Percentiles rank a stretch among this genome's conserved stretches.
phyloP scores from a whole-genome alignment of 2,113 vertebrate species.

The Lagopus leucura region DNA sequence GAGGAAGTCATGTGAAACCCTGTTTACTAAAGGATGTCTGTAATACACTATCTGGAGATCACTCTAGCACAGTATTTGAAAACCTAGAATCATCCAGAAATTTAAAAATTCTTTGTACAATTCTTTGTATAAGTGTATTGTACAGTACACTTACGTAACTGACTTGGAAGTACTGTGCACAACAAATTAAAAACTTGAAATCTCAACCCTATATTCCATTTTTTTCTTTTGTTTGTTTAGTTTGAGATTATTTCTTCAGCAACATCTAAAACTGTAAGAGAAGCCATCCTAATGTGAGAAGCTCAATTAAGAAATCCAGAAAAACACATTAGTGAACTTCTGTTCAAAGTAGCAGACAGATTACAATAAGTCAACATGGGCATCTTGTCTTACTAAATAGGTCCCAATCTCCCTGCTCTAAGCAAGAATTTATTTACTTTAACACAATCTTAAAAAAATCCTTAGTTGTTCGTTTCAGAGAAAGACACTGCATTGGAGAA shows the following conservation, averaged over 20 bases:
- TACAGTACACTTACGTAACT: background rate
- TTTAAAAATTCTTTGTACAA: background rate
- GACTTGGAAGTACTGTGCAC: rapidly evolving
- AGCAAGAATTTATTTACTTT: background rate
- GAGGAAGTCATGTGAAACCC: background rate
- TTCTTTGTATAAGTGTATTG: background rate
- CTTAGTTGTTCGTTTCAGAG: background rate
- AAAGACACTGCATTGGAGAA: background rate
- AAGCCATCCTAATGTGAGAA: background rate
- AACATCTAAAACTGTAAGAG: background rate
- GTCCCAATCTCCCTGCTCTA: background rate
- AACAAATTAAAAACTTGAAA: background rate
- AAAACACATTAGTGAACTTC: background rate
- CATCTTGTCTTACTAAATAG: background rate
- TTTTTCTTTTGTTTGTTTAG: background rate
- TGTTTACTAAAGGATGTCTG: background rate
- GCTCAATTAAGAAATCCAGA: background rate
- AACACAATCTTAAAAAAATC: background rate
- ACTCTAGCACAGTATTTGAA: background rate
- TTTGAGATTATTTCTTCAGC: background rate
- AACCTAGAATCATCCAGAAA: background rate
- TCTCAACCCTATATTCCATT: background rate
- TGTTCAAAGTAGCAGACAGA: background rate
- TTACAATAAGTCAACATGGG: background rate
- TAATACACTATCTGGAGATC: background rate